Evolutionary conservation across 1,140 invertebrate species (phyloP), one percentile per base, ranked within the genome.

Genomic region (Drosophila sp.): DNA sequence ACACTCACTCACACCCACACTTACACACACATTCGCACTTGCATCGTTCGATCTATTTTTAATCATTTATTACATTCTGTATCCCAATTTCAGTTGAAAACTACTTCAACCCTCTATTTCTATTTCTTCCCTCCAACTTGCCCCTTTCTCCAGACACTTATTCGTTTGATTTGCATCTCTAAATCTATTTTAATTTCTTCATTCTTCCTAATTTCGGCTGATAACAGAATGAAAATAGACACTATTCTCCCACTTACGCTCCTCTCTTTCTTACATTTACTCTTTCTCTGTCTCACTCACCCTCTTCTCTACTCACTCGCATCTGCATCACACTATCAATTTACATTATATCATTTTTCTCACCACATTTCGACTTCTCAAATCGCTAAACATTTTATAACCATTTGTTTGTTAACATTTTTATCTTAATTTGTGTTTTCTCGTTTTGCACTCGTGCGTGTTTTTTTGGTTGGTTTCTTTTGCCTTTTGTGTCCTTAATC

Each of bases 391-490:
- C 45, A 48, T 65, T 40, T 46, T 34, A 69, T 65, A 67, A 25
- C 59, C 51, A 36, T 43, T 50, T 61, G 27, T 51, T 63, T 45
- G 43, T 80, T 67, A 41, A 36, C 36, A 45, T 58, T 54, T 63
- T 50, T 29, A 32, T 29, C 41, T 59, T 89, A 90, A 90, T 89
- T 90, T 69, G 71, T 82, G 48, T 80, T 16, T 79, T 76, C 45
- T 78, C 56, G 69, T 83, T 51, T 41, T 80, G 89, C 87, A 83
- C 80, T 64, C 73, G 62, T 76, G 56, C 78, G 67, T 72, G 63
- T 64, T 48, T 56, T 45, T 62, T 61, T 64, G 1, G 21, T 21
- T 21, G 21, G 1, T 61, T 18, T 69, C 7, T 43, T 7, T 4
- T 29, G 4, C 27, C 27, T 41, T 59, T 61, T 53, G 51, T 72